Evolutionary conservation across 2,888 invertebrate species (phyloP).

Genomic region (Ptychoptera contaminata): DNA sequence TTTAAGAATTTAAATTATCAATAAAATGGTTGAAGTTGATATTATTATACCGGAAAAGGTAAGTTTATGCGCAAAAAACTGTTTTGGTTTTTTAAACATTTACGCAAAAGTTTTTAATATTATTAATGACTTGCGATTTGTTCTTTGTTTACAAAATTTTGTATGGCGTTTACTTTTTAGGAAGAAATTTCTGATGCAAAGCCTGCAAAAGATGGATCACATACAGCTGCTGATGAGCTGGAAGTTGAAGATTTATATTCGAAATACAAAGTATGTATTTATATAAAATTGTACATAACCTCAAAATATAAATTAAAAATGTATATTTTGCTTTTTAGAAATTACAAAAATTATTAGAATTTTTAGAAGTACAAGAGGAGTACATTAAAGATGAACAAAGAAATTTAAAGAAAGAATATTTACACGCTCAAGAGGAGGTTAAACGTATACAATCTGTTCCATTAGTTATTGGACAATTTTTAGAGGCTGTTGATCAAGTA

Average conservation of each 20-base stretch:
- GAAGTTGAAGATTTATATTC: constrained; percentile 90
- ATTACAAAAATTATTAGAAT: constrained; percentile 90
- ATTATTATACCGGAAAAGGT: constrained; percentile 69
- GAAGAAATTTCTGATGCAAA: constrained; percentile 53
- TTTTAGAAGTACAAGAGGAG: constrained; percentile 96
- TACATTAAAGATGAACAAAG: constrained; percentile 99
- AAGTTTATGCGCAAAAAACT: constrained; percentile 17
- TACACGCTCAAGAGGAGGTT: constrained; percentile 96
- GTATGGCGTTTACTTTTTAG: constrained; percentile 24
- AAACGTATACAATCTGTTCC: constrained; percentile 99
- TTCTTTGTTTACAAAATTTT: not conserved
- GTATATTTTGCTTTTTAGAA: constrained; percentile 41
- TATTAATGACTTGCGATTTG: not conserved
- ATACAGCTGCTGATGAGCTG: constrained; percentile 55
- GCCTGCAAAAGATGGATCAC: constrained; percentile 48
- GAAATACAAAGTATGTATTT: constrained; percentile 65
- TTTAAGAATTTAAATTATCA: not conserved
- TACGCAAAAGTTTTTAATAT: not conserved
- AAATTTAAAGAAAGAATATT: constrained; percentile 94
- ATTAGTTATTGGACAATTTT: constrained; percentile 94
- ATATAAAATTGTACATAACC: constrained; percentile 5
- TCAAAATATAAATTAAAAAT: constrained; percentile 4
- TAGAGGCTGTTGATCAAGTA: constrained; percentile 92
- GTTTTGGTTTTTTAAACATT: constrained; percentile 4
- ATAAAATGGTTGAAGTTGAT: constrained; percentile 66